phyloP scores from a whole-genome alignment of 2,113 vertebrate genomes.

The Antennarius striatus region DNA sequence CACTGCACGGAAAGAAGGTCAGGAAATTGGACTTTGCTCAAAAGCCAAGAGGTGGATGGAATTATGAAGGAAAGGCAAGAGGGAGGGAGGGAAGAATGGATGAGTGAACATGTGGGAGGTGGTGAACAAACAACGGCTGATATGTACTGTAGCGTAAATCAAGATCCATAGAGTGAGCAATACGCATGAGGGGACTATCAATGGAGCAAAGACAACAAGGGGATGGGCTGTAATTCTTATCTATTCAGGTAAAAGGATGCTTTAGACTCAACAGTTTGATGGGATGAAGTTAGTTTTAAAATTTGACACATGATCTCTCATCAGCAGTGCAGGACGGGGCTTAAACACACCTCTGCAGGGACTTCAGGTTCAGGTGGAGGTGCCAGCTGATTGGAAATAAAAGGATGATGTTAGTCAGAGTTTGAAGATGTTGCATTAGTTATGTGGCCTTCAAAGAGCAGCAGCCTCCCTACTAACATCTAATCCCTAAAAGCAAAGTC shows the following conservation, averaged over 20 bases:
- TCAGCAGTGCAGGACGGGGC: constrained; percentile 72
- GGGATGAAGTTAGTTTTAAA: constrained; percentile 23
- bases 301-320: constrained; percentile 71
- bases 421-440: constrained; percentile 45
- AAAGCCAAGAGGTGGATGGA: constrained; percentile 20
- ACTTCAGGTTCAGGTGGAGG: constrained; percentile 88
- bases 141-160: constrained; percentile 4
- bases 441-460: constrained; percentile 25
- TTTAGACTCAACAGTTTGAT: constrained; percentile 20
- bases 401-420: constrained; percentile 78
- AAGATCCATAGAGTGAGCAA: constrained; percentile 8
- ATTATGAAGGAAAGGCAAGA: constrained; percentile 10
- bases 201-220: constrained; percentile 1
- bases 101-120: constrained; percentile 5
- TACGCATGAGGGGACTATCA: background rate
- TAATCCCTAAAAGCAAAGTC: background rate
- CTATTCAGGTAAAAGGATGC: constrained; percentile 10
- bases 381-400: constrained; percentile 90
- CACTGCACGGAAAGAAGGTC: constrained; percentile 21
- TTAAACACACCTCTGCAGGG: constrained; percentile 89
- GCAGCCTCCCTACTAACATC: background rate
- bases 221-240: constrained; percentile 21
- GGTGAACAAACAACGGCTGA: background rate
- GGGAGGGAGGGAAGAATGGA: constrained; percentile 1
- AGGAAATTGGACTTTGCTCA: constrained; percentile 36